These are phyloP conservation scores for human DNA, from an alignment of 2,113 vertebrate genomes.

Conservation along the genomic window DNA sequence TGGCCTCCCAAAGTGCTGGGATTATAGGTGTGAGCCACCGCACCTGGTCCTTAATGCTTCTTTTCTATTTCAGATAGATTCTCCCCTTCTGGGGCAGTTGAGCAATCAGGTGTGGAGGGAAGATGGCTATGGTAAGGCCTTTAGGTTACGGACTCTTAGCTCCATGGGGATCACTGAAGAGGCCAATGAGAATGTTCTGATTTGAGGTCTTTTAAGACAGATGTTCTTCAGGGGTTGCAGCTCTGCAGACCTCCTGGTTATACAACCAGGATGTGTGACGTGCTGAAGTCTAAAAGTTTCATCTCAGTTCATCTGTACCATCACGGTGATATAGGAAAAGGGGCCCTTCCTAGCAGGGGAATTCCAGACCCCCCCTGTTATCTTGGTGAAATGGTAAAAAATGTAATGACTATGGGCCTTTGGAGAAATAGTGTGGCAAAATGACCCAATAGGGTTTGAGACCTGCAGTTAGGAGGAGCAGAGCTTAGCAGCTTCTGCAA, in stretches of 20 bases:
- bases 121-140: neutral
- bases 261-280: neutral
- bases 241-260: neutral
- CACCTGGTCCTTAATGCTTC: neutral
- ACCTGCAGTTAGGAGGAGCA: neutral
- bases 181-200: neutral
- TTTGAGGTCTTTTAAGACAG: neutral
- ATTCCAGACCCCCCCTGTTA: neutral
- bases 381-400: neutral
- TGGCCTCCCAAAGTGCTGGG: too few species aligned
- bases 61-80: neutral
- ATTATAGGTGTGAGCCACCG: neutral
- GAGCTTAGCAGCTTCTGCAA: neutral
- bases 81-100: neutral
- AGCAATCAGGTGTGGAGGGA: neutral
- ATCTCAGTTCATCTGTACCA: neutral
- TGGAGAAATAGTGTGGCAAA: neutral
- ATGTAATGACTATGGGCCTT: accelerated
- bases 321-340: neutral
- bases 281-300: neutral
- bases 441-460: neutral
- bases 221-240: neutral
- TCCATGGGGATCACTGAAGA: neutral
- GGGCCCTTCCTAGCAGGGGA: neutral
- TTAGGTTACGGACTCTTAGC: neutral